Base-by-base conservation (phyloP, 2,888 invertebrate species). In the Tipula confusa region DNA sequence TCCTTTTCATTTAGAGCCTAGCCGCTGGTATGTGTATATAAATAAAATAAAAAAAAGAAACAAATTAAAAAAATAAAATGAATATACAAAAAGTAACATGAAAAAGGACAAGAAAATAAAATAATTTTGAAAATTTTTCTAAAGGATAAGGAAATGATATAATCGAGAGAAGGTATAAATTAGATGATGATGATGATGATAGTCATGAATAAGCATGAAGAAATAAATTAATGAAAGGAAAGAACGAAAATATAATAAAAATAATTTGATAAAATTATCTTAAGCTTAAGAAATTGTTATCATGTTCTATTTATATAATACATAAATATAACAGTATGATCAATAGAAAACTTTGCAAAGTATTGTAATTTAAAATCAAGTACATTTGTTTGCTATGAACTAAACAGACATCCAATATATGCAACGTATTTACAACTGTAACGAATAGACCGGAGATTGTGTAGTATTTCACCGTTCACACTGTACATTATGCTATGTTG, bases 171-270 rank as follows among this genome's bases (percentile, higher is more conserved):
- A 64, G 64, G 64, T 64, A 64, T 64, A 64, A 64, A 64, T 64
- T 64, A 64, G 64, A 64, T 64, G 64, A 64, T 64, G 48, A 48
- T 48, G 48, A 48, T 48, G 64, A 24, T 64, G 64, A 64, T 64
- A 64, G 64, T 64, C 64, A 64, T 64, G 64, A 64, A 64, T 64
- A 64, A 64, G 64, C 64, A 64, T 64, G 64, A 64, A 64, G 64
- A 64, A 64, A 64, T 64, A 64, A 64, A 64, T 64, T 64, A 64
- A 64, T 64, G 64, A 64, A 64, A 64, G 64, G 24, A 64, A 64
- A 64, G 18, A 64, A 64, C 64, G 64, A 64, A 64, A 64, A 64
- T 64, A 24, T 64, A 64, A 64, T 64, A 64, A 64, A 64, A 64
- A 7, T 64, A 64, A 64, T 64, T 64, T 64, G 64, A 64, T 64